A percentile compares a stretch with the other conserved stretches of the same genome.
phyloP scores from a whole-genome alignment of 2,113 vertebrate species.

The Hippocampus barbouri region DNA sequence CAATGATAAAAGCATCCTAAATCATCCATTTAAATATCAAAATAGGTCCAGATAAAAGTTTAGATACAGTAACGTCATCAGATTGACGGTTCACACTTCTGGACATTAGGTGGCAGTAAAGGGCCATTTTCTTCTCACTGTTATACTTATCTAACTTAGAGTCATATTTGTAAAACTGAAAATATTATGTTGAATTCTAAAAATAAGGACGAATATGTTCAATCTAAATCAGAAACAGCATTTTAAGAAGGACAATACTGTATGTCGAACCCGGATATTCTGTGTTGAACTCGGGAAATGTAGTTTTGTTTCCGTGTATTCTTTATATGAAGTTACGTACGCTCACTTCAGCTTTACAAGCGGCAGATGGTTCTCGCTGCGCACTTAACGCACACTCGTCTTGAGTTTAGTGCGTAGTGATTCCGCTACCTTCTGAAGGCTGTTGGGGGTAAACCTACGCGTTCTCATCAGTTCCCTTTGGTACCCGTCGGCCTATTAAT shows the following conservation, averaged over 20 bases:
- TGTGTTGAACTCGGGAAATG: conserved; percentile 50
- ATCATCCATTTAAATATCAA: background rate
- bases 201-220: background rate
- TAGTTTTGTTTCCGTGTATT: conserved; percentile 54
- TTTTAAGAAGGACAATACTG: conserved; percentile 7
- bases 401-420: conserved; percentile 53
- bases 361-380: fast-evolving
- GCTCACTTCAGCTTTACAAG: background rate
- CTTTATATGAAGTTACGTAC: conserved; percentile 46
- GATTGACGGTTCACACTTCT: background rate
- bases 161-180: background rate
- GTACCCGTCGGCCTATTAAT: conserved; percentile 40
- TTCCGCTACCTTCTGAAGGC: conserved; percentile 63
- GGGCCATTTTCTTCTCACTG: background rate
- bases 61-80: background rate
- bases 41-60: background rate
- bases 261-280: conserved; percentile 60
- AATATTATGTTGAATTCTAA: background rate
- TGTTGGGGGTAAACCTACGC: conserved; percentile 63
- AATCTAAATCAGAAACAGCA: background rate
- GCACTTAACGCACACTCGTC: conserved; percentile 34
- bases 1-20: background rate
- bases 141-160: background rate
- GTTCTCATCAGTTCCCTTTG: conserved; percentile 40
- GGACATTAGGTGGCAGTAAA: conserved; percentile 50